Base-by-base conservation (phyloP, 2,797 vertebrate species). In the Oreochromis grahami region DNA sequence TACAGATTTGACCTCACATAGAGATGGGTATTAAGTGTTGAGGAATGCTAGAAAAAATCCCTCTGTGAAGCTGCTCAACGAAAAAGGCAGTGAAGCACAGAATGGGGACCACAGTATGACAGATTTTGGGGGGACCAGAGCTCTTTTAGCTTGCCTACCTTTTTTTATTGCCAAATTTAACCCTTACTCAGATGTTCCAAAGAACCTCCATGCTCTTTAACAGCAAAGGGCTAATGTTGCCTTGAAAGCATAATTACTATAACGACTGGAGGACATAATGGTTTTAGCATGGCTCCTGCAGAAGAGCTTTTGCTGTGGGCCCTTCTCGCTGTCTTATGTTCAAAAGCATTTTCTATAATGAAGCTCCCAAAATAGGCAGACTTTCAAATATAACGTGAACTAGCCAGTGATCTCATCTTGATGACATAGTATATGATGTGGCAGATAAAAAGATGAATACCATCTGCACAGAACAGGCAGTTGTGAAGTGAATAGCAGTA, bases 241-340 rank as follows among this genome's bases (percentile, higher is more conserved):
- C 80, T 93, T 92, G 91, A 90, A 91, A 90, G 83, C 87, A 88
- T 94, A 94, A 95, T 95, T 94, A 94, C 91, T 94, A 83, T 93
- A 95, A 95, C 77, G 84, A 95, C 91, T 94, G 94, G 79, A 79
- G 91, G 88, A 91, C 87, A 87, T 95, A 95, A 96, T 95, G 91
- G 88, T 85, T 96, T 96, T 95, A 94, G 92, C 95, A 96, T 95
- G 91, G 87, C 81, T 82, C 87, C 87, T 91, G 92, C 89, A 89
- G 90, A 91, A 89, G 81, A 89, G 80, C 80, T 87, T 90, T 83
- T 80, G 80, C 84, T 82, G 80, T 76, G 60, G 76, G 65, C 81
- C 87, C 84, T 82, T 93, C 91, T 90, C 82, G 82, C 86, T 91
- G 92, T 92, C 89, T 92, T 82, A 53, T 86, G 87, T 94, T 96